phyloP scores from a whole-genome alignment of 1,140 invertebrate species.

The Dryas iulia region DNA sequence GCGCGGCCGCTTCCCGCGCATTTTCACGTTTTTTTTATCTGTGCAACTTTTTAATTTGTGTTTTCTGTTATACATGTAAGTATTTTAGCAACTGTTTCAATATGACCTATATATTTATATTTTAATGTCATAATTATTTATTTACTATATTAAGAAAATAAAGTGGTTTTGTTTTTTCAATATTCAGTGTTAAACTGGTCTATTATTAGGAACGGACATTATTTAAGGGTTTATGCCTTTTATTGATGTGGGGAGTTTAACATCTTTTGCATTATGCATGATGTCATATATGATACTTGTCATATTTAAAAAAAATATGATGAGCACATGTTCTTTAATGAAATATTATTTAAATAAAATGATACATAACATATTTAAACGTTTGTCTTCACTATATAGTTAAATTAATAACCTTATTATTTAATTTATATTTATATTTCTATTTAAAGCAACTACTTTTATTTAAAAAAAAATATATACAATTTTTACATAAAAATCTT shows the following conservation, averaged over 20 bases:
- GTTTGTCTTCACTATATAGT: no score
- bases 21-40: constrained; percentile 50
- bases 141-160: no score
- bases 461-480: no score
- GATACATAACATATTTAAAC: no score
- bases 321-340: no score
- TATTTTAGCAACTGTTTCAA: constrained; percentile 27
- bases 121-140: background rate
- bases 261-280: background rate
- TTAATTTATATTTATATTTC: no score
- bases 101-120: no score
- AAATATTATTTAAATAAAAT: no score
- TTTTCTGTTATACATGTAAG: constrained; percentile 40
- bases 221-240: constrained; percentile 23
- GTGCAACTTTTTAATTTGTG: constrained; percentile 54
- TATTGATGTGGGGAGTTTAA: constrained; percentile 7
- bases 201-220: background rate
- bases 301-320: background rate
- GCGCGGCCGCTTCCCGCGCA: constrained; percentile 57
- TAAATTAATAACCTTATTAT: no score
- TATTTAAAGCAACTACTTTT: no score
- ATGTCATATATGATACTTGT: background rate
- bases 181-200: background rate
- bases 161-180: background rate
- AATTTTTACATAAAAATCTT: no score